Percentiles rank a stretch among this genome's conserved stretches.
phyloP scores from a whole-genome alignment of 35 echinoderm and acorn worm genomes.

The Diadema setosum region DNA sequence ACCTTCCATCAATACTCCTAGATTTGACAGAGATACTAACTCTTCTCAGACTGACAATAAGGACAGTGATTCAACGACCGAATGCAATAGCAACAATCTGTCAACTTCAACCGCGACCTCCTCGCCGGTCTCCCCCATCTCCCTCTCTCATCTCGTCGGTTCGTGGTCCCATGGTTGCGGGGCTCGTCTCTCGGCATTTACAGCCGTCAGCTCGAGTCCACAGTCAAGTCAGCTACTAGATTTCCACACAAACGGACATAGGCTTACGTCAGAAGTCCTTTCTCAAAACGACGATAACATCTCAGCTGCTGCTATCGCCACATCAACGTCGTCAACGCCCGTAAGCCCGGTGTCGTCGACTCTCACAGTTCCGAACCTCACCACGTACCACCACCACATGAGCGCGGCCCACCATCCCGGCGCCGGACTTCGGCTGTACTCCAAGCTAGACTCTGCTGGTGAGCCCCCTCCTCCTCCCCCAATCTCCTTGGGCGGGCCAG shows the following conservation, averaged over 20 bases:
- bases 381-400: not conserved
- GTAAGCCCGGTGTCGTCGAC: not conserved
- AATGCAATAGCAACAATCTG: not conserved
- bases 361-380: not conserved
- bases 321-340: not conserved
- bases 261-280: not conserved
- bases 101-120: not conserved
- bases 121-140: not conserved
- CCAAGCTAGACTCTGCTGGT: not conserved
- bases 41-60: no score
- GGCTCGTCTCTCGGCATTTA: constrained; percentile 11
- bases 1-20: no score
- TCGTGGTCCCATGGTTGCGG: not conserved
- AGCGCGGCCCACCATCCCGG: not conserved
- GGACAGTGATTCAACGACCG: no score
- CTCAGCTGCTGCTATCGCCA: not conserved
- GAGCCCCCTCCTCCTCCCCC: not conserved
- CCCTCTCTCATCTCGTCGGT: not conserved
- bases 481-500: not conserved
- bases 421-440: not conserved
- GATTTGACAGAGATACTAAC: no score
- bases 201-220: not conserved
- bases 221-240: not conserved
- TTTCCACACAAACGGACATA: not conserved
- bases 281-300: not conserved